Percentiles rank a stretch among this genome's conserved stretches.
Evolutionary conservation across 2,797 vertebrate genomes (phyloP).

Genomic region (Phalloptychus januarius): DNA sequence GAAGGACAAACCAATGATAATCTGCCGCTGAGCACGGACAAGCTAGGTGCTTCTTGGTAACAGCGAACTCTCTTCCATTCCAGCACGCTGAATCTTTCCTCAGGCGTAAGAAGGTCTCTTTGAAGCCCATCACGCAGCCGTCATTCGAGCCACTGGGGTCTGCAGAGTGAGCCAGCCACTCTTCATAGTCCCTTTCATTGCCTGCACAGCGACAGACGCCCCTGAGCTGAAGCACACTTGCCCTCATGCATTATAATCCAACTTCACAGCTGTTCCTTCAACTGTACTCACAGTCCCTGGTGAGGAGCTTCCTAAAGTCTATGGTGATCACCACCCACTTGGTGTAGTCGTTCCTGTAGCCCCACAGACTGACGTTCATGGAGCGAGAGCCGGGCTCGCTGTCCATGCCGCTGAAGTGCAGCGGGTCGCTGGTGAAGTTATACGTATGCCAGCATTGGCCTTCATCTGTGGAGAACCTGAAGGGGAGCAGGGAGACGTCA

Average conservation of each 20-base stretch:
- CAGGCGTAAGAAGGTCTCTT: conserved; percentile 87
- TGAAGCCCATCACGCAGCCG: conserved; percentile 92
- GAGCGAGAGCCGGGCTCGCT: conserved; percentile 92
- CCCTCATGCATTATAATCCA: too few species aligned
- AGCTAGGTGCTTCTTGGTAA: conserved; percentile 82
- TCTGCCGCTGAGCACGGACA: conserved; percentile 89
- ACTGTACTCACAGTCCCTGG: conserved; percentile 85
- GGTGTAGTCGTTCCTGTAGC: conserved; percentile 83
- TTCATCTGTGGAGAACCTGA: conserved; percentile 95
- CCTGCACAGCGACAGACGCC: conserved; percentile 71
- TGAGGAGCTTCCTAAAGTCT: conserved; percentile 88
- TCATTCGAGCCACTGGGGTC: conserved; percentile 81
- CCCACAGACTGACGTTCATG: conserved; percentile 94
- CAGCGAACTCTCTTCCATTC: conserved; percentile 67
- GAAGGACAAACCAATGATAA: conserved; percentile 87
- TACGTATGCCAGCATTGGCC: conserved; percentile 92
- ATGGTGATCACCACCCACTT: conserved; percentile 93
- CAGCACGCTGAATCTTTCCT: conserved; percentile 76
- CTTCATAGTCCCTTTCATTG: conserved; percentile 85
- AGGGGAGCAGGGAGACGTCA: not conserved
- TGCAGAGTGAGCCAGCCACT: conserved; percentile 92
- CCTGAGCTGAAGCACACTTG: conserved; percentile 2
- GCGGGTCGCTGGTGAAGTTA: conserved; percentile 82
- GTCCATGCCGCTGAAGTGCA: conserved; percentile 91
- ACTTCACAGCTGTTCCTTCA: not conserved